Evolutionary conservation across 1,140 invertebrate genomes (phyloP), one percentile per base, ranked within the genome.

Genomic region (Lasioglossum baleicum): DNA sequence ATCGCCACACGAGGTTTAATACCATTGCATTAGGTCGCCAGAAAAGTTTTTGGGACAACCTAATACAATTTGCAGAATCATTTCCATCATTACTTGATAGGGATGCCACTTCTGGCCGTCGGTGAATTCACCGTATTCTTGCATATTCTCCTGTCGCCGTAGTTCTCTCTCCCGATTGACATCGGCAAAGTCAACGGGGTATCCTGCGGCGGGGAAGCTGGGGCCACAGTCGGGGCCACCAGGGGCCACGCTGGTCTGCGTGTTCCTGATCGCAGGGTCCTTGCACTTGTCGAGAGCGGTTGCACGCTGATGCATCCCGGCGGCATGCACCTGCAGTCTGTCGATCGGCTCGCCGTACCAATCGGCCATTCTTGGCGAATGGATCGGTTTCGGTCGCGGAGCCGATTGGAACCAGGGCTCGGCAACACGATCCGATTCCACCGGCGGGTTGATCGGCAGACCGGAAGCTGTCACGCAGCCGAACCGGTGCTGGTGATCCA

Each of bases 41-140:
- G 35, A 35, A 35, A 35, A 35, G 2, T 35, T 35, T 35, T 35
- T 3, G 35, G 35, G 35, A 35, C 35, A 35, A 35, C 35, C 35
- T 35, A 35, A 5, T 35, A 35, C 35, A 35, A 5, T 35, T 35
- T 35, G 3, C 35, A 35, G 35, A 35, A 35, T 35, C 35, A 35
- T 35, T 35, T 48, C 51, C 51, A 53, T 15, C 51, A 15, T 13
- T 44, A 93, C 92, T 88, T 93, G 93, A 91, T 93, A 93, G 86
- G 92, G 92, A 85, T 93, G 91, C 93, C 92, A 93, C 64, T 93
- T 93, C 78, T 92, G 92, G 1, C 85, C 85, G 7, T 92, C 92
- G 22, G 88, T 69, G 68, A 92, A 89, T 74, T 92, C 92, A 17
- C 58, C 66, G 82, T 90, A 92, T 42, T 91, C 90, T 22, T 85